Evolutionary conservation across 2,113 vertebrate species (phyloP).

Genomic region (Syrrhaptes paradoxus): DNA sequence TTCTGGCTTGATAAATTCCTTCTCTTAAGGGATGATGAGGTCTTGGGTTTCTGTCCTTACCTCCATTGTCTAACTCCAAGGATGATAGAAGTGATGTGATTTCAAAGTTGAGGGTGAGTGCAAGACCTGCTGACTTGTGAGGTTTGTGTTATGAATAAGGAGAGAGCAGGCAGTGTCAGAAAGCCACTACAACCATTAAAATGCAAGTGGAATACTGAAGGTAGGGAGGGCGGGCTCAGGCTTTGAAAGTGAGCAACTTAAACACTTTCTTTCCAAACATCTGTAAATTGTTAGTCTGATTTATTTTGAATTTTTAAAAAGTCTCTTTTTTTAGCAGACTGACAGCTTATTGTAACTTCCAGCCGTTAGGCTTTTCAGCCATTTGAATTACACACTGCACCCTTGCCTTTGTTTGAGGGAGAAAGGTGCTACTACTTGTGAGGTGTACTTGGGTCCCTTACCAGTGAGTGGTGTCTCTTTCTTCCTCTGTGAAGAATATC

Average conservation of each 20-base stretch:
- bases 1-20: neutral
- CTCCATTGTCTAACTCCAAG: neutral
- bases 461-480: neutral
- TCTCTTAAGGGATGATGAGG: neutral
- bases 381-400: constrained; percentile 25
- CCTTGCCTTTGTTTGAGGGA: constrained; percentile 35
- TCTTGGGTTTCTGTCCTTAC: neutral
- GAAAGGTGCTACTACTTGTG: neutral
- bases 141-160: neutral
- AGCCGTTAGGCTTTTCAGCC: constrained; percentile 67
- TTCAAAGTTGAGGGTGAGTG: neutral
- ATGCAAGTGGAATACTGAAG: constrained; percentile 36
- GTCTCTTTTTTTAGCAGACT: constrained; percentile 60
- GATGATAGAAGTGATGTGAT: neutral
- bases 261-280: constrained; percentile 78
- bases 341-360: constrained; percentile 76
- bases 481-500: neutral
- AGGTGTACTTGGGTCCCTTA: constrained; percentile 43
- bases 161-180: neutral
- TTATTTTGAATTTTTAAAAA: constrained; percentile 79
- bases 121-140: neutral
- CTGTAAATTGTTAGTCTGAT: constrained; percentile 78
- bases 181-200: constrained; percentile 38
- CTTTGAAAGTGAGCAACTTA: constrained; percentile 65
- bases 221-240: constrained; percentile 30